These are phyloP conservation scores for Drosophila ananassae DNA, from an alignment of 1,140 invertebrate genomes.

Conservation along the genomic window DNA sequence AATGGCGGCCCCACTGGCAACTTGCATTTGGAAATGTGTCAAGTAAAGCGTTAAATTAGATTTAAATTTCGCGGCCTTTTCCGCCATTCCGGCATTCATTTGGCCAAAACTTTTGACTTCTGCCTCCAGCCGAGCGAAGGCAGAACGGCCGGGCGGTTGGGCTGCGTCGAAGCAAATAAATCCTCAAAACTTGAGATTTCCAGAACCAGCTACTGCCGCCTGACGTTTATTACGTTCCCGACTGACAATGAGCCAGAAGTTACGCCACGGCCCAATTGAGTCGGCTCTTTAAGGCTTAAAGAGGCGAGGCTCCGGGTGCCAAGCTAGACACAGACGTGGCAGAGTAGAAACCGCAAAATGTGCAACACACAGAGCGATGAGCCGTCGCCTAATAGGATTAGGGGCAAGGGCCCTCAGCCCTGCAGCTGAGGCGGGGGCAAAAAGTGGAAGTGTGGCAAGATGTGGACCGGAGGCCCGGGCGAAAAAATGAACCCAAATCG, in stretches of 20 bases:
- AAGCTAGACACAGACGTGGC: conserved; percentile 11
- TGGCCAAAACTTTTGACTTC: conserved; percentile 52
- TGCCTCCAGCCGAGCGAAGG: not conserved
- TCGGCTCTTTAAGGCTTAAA: conserved; percentile 51
- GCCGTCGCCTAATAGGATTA: conserved; percentile 73
- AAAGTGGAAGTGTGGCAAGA: conserved; percentile 48
- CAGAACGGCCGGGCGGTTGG: not conserved
- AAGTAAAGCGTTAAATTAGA: conserved; percentile 77
- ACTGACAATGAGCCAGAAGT: conserved; percentile 38
- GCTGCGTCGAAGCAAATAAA: conserved; percentile 41
- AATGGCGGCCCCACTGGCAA: conserved; percentile 34
- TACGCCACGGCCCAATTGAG: conserved; percentile 14
- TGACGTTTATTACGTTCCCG: conserved; percentile 61
- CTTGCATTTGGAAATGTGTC: conserved; percentile 68
- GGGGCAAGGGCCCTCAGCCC: conserved; percentile 2
- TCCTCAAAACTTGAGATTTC: conserved; percentile 48
- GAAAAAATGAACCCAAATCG: conserved; percentile 57
- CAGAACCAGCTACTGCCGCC: conserved; percentile 47
- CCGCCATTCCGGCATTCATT: conserved; percentile 32
- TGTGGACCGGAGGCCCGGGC: conserved; percentile 9
- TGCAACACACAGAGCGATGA: conserved; percentile 32
- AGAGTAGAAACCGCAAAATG: conserved; percentile 69
- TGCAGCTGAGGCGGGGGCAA: conserved; percentile 29
- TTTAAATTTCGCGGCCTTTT: conserved; percentile 46
- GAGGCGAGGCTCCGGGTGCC: conserved; percentile 5